Evolutionary conservation across 2,888 invertebrate genomes (phyloP).

Genomic region (Parnassius apollo): DNA sequence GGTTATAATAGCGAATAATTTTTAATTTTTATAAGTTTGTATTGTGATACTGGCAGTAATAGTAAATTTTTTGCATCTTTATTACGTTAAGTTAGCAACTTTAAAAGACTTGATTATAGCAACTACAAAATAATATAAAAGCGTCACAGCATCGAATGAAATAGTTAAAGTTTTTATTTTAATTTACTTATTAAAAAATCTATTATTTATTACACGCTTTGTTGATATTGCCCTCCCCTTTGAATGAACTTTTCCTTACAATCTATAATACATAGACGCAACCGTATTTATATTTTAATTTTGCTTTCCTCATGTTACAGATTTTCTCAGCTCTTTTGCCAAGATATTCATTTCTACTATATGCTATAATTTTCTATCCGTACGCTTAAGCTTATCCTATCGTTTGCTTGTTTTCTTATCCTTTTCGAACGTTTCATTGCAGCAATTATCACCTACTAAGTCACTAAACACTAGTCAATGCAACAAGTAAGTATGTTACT

Average conservation of each 20-base stretch:
- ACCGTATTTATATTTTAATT: conserved; percentile 11
- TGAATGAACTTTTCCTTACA: conserved; percentile 10
- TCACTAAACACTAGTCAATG: conserved; percentile 74
- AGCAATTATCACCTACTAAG: conserved; percentile 80
- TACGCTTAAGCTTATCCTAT: conserved; percentile 53
- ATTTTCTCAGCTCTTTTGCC: conserved; percentile 11
- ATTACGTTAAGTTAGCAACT: too few species aligned
- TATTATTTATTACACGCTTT: not conserved
- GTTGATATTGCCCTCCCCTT: conserved; percentile 2
- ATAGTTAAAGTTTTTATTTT: too few species aligned
- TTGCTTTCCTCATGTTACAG: conserved; percentile 25
- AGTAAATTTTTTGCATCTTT: too few species aligned
- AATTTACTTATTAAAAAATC: too few species aligned
- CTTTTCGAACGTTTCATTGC: conserved; percentile 74
- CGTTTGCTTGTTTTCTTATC: conserved; percentile 68
- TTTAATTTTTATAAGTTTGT: too few species aligned
- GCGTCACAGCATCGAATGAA: too few species aligned
- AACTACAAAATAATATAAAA: too few species aligned
- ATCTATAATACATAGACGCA: not conserved
- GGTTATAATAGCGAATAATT: too few species aligned
- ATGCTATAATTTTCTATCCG: conserved; percentile 39
- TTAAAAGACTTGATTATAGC: too few species aligned
- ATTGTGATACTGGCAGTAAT: too few species aligned
- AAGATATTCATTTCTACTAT: conserved; percentile 30
- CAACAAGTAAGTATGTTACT: conserved; percentile 68